A percentile compares a stretch with the other conserved stretches of the same genome.
phyloP scores from a whole-genome alignment of 2,888 invertebrate species.

The Noctua janthe region DNA sequence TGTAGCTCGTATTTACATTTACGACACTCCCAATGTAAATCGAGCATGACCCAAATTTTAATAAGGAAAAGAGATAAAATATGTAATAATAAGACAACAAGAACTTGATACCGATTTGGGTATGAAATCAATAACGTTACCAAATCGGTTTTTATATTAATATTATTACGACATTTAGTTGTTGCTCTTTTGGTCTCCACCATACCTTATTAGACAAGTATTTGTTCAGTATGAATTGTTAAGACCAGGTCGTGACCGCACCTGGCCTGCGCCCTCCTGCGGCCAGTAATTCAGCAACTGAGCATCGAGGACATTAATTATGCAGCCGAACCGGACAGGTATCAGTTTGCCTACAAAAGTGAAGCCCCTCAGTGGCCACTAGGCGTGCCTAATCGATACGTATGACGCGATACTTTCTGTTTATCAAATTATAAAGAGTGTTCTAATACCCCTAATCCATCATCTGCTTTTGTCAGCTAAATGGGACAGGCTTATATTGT shows the following conservation, averaged over 20 bases:
- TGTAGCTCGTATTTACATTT: slow-evolving; percentile 36
- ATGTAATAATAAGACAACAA: slow-evolving; percentile 7
- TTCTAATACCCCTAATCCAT: slow-evolving; percentile 66
- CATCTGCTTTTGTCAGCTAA: slow-evolving; percentile 57
- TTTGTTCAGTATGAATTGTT: slow-evolving; percentile 31
- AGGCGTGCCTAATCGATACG: slow-evolving; percentile 77
- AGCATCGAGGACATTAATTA: slow-evolving; percentile 56
- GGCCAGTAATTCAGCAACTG: slow-evolving; percentile 31
- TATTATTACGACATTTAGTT: slow-evolving; percentile 3
- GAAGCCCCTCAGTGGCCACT: slow-evolving; percentile 77
- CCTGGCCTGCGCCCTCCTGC: slow-evolving; percentile 22
- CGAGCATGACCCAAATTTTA: slow-evolving; percentile 43
- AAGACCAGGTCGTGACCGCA: slow-evolving; percentile 29
- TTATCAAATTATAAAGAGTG: slow-evolving; percentile 72
- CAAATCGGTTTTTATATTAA: slow-evolving; percentile 31
- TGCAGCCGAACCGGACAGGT: slow-evolving; percentile 58
- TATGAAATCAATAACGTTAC: slow-evolving; percentile 18
- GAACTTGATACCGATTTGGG: slow-evolving; percentile 35
- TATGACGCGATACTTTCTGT: slow-evolving; percentile 68
- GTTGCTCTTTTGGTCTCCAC: slow-evolving; percentile 22
- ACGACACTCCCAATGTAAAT: slow-evolving; percentile 43
- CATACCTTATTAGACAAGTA: slow-evolving; percentile 14
- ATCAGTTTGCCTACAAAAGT: slow-evolving; percentile 69
- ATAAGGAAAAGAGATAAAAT: slow-evolving; percentile 45
- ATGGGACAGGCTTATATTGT: slow-evolving; percentile 22